Percentiles rank a stretch among this genome's conserved stretches.
These are phyloP conservation scores for Aix galericulata DNA, from an alignment of 2,113 vertebrate species.

Conservation along the genomic window DNA sequence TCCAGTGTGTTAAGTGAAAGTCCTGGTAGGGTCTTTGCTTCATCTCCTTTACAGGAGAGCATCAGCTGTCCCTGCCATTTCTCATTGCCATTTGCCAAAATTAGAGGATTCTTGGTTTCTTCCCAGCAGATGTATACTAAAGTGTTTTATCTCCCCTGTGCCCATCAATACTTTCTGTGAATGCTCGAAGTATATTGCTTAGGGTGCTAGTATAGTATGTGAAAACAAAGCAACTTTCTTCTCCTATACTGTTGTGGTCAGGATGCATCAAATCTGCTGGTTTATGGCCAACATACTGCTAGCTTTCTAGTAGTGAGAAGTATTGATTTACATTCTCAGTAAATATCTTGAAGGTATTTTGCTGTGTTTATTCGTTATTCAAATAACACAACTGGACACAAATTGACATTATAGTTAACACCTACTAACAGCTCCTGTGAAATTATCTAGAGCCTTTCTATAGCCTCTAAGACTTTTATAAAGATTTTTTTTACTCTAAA, in stretches of 20 bases:
- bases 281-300: not conserved
- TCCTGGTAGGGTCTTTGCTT: not conserved
- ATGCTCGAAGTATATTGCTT: not conserved
- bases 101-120: not conserved
- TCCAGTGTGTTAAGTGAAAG: not conserved
- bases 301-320: not conserved
- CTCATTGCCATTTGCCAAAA: not conserved
- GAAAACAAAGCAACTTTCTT: not conserved
- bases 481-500: not conserved
- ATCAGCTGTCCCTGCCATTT: not conserved
- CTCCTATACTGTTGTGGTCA: not conserved
- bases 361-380: not conserved
- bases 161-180: not conserved
- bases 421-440: not conserved
- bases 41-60: not conserved
- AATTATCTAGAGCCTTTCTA: not conserved
- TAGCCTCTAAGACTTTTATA: not conserved
- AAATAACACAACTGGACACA: not conserved
- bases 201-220: too few species aligned
- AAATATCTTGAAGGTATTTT: not conserved
- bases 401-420: conserved; percentile 5
- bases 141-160: not conserved
- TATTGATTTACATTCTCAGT: not conserved
- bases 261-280: not conserved
- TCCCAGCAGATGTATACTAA: not conserved